phyloP scores from a whole-genome alignment of 1,140 invertebrate species.

The Acromyrmex heyeri region DNA sequence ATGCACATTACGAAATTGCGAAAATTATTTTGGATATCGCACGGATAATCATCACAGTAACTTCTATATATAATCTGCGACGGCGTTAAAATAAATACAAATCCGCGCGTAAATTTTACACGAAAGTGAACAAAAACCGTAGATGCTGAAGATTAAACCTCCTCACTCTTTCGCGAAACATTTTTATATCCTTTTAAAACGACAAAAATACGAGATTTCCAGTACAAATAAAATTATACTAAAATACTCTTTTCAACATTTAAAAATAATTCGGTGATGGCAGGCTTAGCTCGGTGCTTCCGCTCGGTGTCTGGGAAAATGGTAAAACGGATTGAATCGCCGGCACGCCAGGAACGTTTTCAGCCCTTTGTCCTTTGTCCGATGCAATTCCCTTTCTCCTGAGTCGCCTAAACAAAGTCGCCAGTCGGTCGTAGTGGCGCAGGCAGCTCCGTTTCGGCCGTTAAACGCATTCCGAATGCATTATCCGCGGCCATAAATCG shows the following conservation, averaged over 20 bases:
- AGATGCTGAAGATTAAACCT: neutral
- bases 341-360: conserved; percentile 54
- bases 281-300: neutral
- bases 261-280: neutral
- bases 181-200: conserved; percentile 22
- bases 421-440: conserved; percentile 65
- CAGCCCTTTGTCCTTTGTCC: conserved; percentile 48
- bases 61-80: conserved; percentile 30
- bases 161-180: conserved; percentile 5
- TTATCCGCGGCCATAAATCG: conserved; percentile 82
- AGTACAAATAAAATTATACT: conserved; percentile 12
- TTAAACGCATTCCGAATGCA: conserved; percentile 82
- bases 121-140: conserved; percentile 27
- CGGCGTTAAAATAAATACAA: conserved; percentile 32
- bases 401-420: conserved; percentile 73
- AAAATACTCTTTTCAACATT: neutral
- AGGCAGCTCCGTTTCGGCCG: conserved; percentile 70
- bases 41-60: conserved; percentile 38
- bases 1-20: conserved; percentile 47
- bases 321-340: conserved; percentile 42
- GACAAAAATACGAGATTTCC: conserved; percentile 28
- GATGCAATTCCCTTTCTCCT: conserved; percentile 39
- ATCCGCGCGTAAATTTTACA: conserved; percentile 16
- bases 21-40: conserved; percentile 55
- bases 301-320: conserved; percentile 12